Evolutionary conservation across 2,113 vertebrate species (phyloP), one percentile per base, ranked within the genome.

Genomic region (Alosa alosa): DNA sequence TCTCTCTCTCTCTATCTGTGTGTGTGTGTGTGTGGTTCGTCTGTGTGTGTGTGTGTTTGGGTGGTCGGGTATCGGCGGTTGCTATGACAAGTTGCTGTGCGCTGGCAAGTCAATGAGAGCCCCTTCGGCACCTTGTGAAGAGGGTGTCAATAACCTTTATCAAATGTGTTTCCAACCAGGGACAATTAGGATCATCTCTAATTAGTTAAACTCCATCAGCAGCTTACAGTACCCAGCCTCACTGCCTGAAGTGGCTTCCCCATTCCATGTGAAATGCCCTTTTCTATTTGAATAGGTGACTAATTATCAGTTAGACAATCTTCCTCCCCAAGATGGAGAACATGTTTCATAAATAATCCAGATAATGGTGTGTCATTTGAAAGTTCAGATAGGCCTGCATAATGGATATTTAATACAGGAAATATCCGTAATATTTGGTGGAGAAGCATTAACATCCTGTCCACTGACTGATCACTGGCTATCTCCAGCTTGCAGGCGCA

Each of bases 251-350:
- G 87, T 88, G 86, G 87, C 83, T 84, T 89, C 89, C 88, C 57
- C 81, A 87, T 86, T 81, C 86, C 82, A 81, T 89, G 89, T 86
- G 84, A 84, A 87, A 86, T 84, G 87, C 13, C 44, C 22, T 25
- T 68, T 39, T 39, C 84, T 57, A 83, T 92, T 87, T 91, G 91
- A 94, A 93, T 94, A 92, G 91, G 89, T 92, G 82, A 91, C 86
- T 91, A 90, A 92, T 93, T 93, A 90, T 92, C 87, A 91, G 88
- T 84, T 83, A 87, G 83, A 82, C n/a, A 8, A 72, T 72, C 83
- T 89, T 88, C 86, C 87, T 85, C 87, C 86, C 57, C 36, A 85
- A 78, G 85, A 44, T 72, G 86, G 88, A 86, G 72, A 17, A 78
- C 36, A 78, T 78, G 88, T 88, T 86, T 90, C 88, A 92, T 91